Percentiles rank a stretch among this genome's conserved stretches.
Evolutionary conservation across 2,888 invertebrate species (phyloP).

Genomic region (Pantelozetes paolii): DNA sequence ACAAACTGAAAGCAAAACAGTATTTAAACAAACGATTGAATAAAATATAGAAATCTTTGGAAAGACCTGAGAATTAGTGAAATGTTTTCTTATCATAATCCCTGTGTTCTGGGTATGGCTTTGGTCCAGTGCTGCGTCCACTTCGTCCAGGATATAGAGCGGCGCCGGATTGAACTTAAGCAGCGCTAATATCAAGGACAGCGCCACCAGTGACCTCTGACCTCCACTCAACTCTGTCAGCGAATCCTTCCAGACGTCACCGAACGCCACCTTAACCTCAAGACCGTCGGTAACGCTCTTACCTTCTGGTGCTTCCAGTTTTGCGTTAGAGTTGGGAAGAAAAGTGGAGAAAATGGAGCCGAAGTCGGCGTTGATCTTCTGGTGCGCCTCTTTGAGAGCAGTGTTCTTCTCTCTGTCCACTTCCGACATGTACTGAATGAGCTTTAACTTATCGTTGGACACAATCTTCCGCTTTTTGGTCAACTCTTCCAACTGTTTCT

Average conservation of each 20-base stretch:
- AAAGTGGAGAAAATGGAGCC: constrained; percentile 87
- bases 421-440: constrained; percentile 72
- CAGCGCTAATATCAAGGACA: constrained; percentile 93
- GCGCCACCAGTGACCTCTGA: constrained; percentile 85
- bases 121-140: constrained; percentile 95
- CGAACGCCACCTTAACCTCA: constrained; percentile 74
- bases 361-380: constrained; percentile 82
- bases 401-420: constrained; percentile 85
- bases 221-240: constrained; percentile 94
- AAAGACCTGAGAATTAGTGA: constrained; percentile 73
- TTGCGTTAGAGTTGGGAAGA: constrained; percentile 82
- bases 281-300: constrained; percentile 74
- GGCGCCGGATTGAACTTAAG: constrained; percentile 95
- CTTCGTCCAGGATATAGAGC: constrained; percentile 96
- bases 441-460: constrained; percentile 67
- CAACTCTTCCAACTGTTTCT: constrained; percentile 71
- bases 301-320: constrained; percentile 72
- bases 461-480: constrained; percentile 68
- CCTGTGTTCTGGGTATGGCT: constrained; percentile 99
- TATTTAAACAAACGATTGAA: background rate
- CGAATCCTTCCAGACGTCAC: constrained; percentile 91
- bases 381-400: constrained; percentile 74
- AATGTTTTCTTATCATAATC: constrained; percentile 83
- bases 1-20: constrained; percentile 70
- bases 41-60: background rate